Evolutionary conservation across 1,140 invertebrate genomes (phyloP).

Genomic region (Anastatus disparis): DNA sequence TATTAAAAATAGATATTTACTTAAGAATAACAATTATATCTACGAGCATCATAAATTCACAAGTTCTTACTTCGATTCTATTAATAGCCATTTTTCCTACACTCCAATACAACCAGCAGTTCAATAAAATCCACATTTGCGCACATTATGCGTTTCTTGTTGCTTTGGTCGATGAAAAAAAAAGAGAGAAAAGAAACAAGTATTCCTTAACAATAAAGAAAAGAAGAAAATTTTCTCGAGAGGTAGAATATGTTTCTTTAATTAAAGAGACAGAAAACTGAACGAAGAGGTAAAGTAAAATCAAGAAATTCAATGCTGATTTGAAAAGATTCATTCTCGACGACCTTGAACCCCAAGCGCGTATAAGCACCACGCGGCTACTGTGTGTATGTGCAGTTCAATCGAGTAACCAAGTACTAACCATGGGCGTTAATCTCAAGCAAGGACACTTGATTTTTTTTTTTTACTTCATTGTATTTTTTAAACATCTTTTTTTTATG

Average conservation of each 20-base stretch:
- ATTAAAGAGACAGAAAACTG: slow-evolving; percentile 3
- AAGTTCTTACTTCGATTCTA: not conserved
- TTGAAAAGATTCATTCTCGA: slow-evolving; percentile 18
- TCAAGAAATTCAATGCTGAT: slow-evolving; percentile 20
- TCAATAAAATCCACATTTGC: slow-evolving; percentile 1
- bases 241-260: slow-evolving; percentile 24
- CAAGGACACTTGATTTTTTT: slow-evolving; percentile 44
- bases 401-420: too few species aligned
- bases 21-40: too few species aligned
- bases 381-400: too few species aligned
- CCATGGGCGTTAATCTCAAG: slow-evolving; percentile 51
- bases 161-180: not conserved
- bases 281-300: slow-evolving; percentile 9
- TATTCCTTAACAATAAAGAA: not conserved
- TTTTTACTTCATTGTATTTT: not conserved
- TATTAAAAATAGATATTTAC: too few species aligned
- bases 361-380: too few species aligned
- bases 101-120: too few species aligned
- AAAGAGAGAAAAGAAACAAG: too few species aligned
- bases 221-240: not conserved
- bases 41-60: too few species aligned
- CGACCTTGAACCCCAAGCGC: slow-evolving; percentile 61
- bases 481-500: not conserved
- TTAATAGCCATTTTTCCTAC: slow-evolving; percentile 1
- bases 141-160: slow-evolving; percentile 12